These are phyloP conservation scores for Apostichopus leukothele DNA, from an alignment of 53 echinoderm and acorn worm species.

Conservation along the genomic window DNA sequence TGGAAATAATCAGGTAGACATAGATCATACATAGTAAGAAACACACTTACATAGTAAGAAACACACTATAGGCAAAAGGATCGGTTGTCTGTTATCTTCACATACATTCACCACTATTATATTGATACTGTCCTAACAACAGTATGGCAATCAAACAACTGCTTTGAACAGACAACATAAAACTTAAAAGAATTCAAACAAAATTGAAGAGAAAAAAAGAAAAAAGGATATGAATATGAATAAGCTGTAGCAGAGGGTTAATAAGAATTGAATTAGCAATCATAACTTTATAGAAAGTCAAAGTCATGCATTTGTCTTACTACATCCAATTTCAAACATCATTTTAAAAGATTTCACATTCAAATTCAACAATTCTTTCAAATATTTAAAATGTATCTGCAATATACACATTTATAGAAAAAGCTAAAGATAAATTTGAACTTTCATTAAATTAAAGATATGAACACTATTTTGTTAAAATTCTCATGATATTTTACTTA, in stretches of 20 bases:
- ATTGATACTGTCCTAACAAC: too few species aligned
- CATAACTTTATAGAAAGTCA: neutral
- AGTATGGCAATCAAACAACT: too few species aligned
- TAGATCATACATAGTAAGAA: too few species aligned
- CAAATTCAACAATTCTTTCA: neutral
- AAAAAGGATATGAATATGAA: neutral
- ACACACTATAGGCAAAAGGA: too few species aligned
- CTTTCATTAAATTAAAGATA: slow-evolving; percentile 33
- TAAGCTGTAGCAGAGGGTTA: neutral
- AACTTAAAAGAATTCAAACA: neutral
- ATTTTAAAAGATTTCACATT: neutral
- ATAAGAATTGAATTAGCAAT: neutral
- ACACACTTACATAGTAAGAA: too few species aligned
- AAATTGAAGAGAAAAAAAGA: neutral
- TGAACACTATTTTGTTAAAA: slow-evolving; percentile 15
- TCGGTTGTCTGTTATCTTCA: too few species aligned
- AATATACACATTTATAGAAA: slow-evolving; percentile 33
- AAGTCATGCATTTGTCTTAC: neutral
- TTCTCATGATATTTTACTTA: slow-evolving; percentile 16
- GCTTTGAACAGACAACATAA: neutral
- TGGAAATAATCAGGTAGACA: too few species aligned
- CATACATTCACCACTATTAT: too few species aligned
- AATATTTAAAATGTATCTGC: slow-evolving; percentile 17
- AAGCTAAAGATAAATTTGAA: slow-evolving; percentile 26
- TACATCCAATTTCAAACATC: neutral